These are phyloP conservation scores for Drosophila formosana DNA, from an alignment of 2,888 invertebrate genomes.

Conservation along the genomic window DNA sequence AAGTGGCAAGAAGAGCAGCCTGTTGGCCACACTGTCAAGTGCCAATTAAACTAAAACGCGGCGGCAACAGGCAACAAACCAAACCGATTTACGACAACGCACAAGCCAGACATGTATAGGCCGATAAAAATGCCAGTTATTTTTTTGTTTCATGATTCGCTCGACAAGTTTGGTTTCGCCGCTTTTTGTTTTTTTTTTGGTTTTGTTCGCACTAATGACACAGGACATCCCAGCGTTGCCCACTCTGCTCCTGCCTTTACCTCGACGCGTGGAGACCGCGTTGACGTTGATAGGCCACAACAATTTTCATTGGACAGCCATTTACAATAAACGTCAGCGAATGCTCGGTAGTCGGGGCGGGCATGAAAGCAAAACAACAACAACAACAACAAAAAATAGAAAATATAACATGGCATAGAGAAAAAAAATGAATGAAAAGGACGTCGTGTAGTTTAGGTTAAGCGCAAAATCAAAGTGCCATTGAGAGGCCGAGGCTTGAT, in stretches of 20 bases:
- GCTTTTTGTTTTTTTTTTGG: constrained; percentile 35
- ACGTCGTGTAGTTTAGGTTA: constrained; percentile 66
- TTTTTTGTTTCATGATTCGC: constrained; percentile 56
- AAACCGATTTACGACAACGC: constrained; percentile 30
- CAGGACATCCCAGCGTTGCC: constrained; percentile 49
- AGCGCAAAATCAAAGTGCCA: constrained; percentile 75
- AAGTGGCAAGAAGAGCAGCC: constrained; percentile 37
- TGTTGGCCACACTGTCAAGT: constrained; percentile 72
- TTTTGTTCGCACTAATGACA: constrained; percentile 67
- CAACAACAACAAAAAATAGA: constrained; percentile 17
- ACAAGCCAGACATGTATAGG: constrained; percentile 39
- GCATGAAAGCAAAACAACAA: constrained; percentile 12
- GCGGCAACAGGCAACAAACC: constrained; percentile 54
- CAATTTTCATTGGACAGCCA: constrained; percentile 81
- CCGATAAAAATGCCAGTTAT: constrained; percentile 73
- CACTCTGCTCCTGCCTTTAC: constrained; percentile 2
- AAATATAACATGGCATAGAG: constrained; percentile 2
- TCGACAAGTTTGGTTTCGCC: constrained; percentile 40
- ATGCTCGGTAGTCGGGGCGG: constrained; percentile 37
- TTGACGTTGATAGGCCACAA: constrained; percentile 81
- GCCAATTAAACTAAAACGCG: constrained; percentile 77
- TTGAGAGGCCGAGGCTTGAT: constrained; percentile 68
- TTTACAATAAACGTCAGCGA: constrained; percentile 81
- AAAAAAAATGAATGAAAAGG: constrained; percentile 11
- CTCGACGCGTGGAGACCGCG: constrained; percentile 39